Conservation (phyloP, 2,113 vertebrate genomes). For the Osmerus mordax region DNA sequence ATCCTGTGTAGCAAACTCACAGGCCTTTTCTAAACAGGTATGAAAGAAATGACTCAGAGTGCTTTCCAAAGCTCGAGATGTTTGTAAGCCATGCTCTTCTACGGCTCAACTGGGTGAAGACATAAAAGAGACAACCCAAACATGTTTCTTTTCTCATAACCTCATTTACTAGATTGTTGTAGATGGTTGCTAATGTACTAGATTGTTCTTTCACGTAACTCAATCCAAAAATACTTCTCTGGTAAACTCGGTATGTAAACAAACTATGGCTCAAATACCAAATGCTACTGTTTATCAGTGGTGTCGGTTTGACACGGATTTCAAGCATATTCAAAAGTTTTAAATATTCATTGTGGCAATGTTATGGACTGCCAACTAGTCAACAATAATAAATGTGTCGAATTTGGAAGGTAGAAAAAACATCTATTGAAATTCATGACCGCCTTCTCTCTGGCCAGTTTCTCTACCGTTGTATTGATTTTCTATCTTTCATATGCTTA, state of each 20-base stretch:
- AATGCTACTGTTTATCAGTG: too few species aligned
- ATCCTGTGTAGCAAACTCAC: conserved; percentile 63
- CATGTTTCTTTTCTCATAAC: conserved; percentile 47
- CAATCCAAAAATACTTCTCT: too few species aligned
- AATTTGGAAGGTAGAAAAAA: too few species aligned
- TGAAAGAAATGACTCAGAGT: background rate
- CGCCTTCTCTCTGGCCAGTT: conserved; percentile 31
- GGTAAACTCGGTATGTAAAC: too few species aligned
- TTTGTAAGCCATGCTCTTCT: conserved; percentile 40
- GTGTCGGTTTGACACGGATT: too few species aligned
- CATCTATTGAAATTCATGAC: conserved; percentile 48
- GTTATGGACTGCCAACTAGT: too few species aligned
- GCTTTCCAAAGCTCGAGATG: conserved; percentile 21
- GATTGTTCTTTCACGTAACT: too few species aligned
- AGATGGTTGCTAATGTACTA: too few species aligned
- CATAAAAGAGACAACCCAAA: conserved; percentile 36
- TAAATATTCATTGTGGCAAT: too few species aligned
- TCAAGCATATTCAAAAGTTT: too few species aligned
- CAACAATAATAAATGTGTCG: too few species aligned
- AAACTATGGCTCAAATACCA: too few species aligned
- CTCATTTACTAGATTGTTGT: conserved; percentile 9
- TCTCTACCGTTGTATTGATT: conserved; percentile 58
- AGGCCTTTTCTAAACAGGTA: conserved; percentile 52
- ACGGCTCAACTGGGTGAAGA: conserved; percentile 52
- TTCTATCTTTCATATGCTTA: conserved; percentile 59